Base-by-base conservation (phyloP, 1,140 invertebrate species). In the Popillia japonica region DNA sequence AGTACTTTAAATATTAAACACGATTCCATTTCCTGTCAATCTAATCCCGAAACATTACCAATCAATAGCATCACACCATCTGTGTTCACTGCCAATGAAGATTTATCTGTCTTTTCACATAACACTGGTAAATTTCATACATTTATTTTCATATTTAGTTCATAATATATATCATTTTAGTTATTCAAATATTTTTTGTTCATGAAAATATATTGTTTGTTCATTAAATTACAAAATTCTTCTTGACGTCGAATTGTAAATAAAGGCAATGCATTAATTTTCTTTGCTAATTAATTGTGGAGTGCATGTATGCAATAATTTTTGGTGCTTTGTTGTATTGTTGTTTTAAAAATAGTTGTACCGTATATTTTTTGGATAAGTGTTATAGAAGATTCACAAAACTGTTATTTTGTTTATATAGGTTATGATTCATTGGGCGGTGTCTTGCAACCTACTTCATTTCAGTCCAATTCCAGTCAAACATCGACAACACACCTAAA, bases 351-450 rank as follows among this genome's bases (percentile, higher is more conserved):
- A 2, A 34, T 34, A 4, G 1, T 4, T 68, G 61, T 68, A 68
- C 20, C 27, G 20, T 34, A 14, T 22, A 68, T 68, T 8, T 68
- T 11, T 23, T 68, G 8, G 6, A 14, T 22, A 7, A 1, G 3
- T 68, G 2, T 22, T 27, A 68, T 27, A 34, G 11, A 68, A 23
- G 9, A 3, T 27, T 3, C 61, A 27, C 61, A 27, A 27, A 17
- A 48, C 8, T 27, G 27, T 27, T 68, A 68, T 27, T 74, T 41
- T 76, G 27, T 40, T 68, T 77, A 14, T n/a, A 77, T 27, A 77
- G 76, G 23, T 40, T 94, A 94, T 87, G 92, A 94, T 89, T 90
- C 90, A 80, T 91, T 94, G 88, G 92, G 92, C 78, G 92, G 93
- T 86, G 89, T 93, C 48, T 85, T 94, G 79, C 90, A 92, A 85